phyloP scores from a whole-genome alignment of 2,113 vertebrate genomes.

The Hemichromis elongatus region DNA sequence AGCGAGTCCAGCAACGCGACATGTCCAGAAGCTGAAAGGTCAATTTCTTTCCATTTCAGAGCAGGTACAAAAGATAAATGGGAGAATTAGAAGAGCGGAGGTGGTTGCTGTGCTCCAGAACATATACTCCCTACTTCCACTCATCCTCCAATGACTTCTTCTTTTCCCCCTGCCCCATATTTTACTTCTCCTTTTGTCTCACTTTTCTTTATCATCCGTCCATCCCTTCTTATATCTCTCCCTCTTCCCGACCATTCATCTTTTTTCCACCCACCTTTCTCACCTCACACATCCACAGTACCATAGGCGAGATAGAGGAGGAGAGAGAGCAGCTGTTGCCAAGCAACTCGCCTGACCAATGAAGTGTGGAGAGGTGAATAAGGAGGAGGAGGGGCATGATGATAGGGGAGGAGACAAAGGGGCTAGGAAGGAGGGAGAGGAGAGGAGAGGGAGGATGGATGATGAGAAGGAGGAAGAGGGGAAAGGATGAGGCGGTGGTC shows the following conservation, averaged over 20 bases:
- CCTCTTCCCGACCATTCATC: background rate
- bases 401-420: background rate
- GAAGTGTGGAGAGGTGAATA: constrained; percentile 2
- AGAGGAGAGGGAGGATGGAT: background rate
- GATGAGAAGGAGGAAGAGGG: background rate
- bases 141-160: background rate
- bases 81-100: constrained; percentile 25
- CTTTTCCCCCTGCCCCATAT: background rate
- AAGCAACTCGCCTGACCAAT: constrained; percentile 42
- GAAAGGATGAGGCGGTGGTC: constrained; percentile 1
- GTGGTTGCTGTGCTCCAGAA: background rate
- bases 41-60: constrained; percentile 28
- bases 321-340: constrained; percentile 36
- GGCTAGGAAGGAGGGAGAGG: background rate
- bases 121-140: background rate
- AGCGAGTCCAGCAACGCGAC: background rate
- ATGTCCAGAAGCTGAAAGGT: constrained; percentile 26
- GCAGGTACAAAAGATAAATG: constrained; percentile 28
- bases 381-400: background rate
- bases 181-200: background rate
- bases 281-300: background rate
- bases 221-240: background rate
- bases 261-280: background rate
- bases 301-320: background rate
- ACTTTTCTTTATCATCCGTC: background rate